A percentile compares a stretch with the other conserved stretches of the same genome.
phyloP scores from a whole-genome alignment of 2,888 invertebrate species.

The Trachelus troglodyta region DNA sequence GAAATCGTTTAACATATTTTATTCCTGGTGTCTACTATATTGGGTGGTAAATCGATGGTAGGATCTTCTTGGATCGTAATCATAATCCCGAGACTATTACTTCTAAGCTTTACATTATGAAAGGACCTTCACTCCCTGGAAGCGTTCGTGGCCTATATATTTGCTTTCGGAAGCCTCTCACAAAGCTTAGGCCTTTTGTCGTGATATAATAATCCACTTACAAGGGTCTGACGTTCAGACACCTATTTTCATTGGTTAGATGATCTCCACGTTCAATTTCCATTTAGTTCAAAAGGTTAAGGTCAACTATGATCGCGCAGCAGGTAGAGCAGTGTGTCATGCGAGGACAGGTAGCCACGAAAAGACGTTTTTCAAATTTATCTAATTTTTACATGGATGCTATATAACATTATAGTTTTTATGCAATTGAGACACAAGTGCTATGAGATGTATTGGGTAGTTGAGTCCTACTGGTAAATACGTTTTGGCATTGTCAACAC shows the following conservation, averaged over 20 bases:
- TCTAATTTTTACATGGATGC: background rate
- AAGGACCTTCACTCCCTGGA: background rate
- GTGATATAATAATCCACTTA: slow-evolving; percentile 36
- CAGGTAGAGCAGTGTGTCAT: background rate
- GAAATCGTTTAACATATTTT: no score
- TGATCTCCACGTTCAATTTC: slow-evolving; percentile 8
- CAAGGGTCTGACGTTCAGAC: slow-evolving; percentile 20
- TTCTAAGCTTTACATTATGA: background rate
- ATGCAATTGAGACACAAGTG: background rate
- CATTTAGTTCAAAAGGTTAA: slow-evolving; percentile 27
- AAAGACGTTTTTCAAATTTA: background rate
- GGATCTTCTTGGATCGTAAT: background rate
- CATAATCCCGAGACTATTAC: background rate
- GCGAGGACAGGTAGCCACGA: background rate
- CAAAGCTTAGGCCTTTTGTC: slow-evolving; percentile 28
- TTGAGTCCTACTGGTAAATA: background rate
- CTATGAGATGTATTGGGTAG: background rate
- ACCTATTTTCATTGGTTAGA: slow-evolving; percentile 23
- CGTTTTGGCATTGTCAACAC: background rate
- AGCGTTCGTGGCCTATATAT: background rate
- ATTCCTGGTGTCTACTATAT: background rate
- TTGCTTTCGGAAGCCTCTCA: slow-evolving; percentile 10
- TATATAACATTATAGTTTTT: background rate
- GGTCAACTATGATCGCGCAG: slow-evolving; percentile 24
- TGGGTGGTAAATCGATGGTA: background rate